A percentile compares a stretch with the other conserved stretches of the same genome.
phyloP scores from a whole-genome alignment of 37 sponge, comb jelly and placozoan species.

The Axinella damicornis region DNA sequence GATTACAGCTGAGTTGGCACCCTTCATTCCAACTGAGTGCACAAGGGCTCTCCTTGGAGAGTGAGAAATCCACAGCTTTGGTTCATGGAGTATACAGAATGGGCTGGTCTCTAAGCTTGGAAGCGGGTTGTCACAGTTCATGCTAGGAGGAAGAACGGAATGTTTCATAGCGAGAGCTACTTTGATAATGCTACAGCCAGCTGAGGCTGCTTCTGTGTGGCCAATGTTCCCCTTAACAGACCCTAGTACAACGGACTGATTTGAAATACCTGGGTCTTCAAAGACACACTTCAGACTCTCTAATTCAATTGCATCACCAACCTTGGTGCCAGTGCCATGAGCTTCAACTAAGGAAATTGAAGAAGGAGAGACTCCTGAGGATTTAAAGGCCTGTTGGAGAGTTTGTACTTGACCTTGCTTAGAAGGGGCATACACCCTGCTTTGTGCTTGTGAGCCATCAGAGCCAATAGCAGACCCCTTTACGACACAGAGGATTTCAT shows the following conservation, averaged over 20 bases:
- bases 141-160: not conserved
- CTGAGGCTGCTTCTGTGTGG: not conserved
- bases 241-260: not conserved
- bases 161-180: not conserved
- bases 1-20: conserved; percentile 5
- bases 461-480: not conserved
- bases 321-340: conserved; percentile 6
- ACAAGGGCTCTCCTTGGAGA: not conserved
- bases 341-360: conserved; percentile 12
- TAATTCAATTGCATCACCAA: not conserved
- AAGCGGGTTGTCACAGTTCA: not conserved
- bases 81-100: not conserved
- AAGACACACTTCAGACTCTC: not conserved
- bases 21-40: not conserved
- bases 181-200: not conserved
- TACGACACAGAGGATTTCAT: not conserved
- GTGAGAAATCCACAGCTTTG: not conserved
- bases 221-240: conserved; percentile 15
- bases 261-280: not conserved
- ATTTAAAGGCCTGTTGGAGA: not conserved
- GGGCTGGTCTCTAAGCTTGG: not conserved
- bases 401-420: conserved; percentile 2
- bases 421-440: not conserved
- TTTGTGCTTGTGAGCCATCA: not conserved
- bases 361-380: not conserved